phyloP scores from a whole-genome alignment of 2,888 invertebrate genomes.

The Idaea straminata region DNA sequence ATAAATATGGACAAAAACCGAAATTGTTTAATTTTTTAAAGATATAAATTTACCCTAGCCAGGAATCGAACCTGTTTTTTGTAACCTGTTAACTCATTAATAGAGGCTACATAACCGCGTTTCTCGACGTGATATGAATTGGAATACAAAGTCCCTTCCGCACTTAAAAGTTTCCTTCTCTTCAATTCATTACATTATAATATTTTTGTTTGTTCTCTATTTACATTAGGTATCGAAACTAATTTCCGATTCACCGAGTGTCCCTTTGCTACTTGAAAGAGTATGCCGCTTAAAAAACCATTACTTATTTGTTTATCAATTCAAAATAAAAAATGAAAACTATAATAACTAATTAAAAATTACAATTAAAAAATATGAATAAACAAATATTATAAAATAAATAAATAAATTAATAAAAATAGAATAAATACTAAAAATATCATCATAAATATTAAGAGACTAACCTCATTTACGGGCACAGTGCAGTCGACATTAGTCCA shows the following conservation, averaged over 20 bases:
- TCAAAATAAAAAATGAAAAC: neutral
- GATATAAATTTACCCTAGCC: neutral
- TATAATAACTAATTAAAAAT: too few relatives aligned
- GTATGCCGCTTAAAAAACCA: slow-evolving; percentile 3
- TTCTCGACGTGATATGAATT: slow-evolving; percentile 38
- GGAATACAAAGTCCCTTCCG: slow-evolving; percentile 37
- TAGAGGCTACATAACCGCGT: slow-evolving; percentile 5
- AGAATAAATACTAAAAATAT: neutral
- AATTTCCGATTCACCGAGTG: slow-evolving; percentile 20
- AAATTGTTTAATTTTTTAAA: neutral
- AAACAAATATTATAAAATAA: too few relatives aligned
- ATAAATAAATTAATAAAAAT: neutral
- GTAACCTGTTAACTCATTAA: neutral
- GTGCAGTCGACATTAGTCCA: slow-evolving; percentile 85
- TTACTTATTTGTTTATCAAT: neutral
- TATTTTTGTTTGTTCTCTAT: slow-evolving; percentile 29
- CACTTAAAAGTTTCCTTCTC: slow-evolving; percentile 34
- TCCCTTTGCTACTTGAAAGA: slow-evolving; percentile 7
- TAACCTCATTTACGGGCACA: slow-evolving; percentile 80
- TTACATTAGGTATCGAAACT: slow-evolving; percentile 20
- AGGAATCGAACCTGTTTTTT: neutral
- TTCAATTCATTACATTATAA: slow-evolving; percentile 12
- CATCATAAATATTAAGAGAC: neutral
- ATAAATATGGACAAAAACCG: neutral
- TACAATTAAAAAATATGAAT: too few relatives aligned